Base-by-base conservation (phyloP, 2,113 vertebrate genomes). In the Pteruthius melanotis region DNA sequence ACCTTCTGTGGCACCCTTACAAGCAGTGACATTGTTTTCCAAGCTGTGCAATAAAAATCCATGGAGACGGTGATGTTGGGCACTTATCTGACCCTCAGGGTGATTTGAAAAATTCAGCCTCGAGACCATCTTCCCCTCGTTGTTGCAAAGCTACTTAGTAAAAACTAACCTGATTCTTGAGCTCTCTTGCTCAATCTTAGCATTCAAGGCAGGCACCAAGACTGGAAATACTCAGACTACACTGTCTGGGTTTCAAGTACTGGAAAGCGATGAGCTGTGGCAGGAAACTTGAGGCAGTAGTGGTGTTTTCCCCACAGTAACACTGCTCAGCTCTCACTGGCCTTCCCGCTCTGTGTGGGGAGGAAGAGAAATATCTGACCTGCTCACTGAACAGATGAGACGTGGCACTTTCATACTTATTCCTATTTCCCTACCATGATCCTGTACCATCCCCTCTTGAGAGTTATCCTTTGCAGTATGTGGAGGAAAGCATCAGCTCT, bases 311-410 rank as follows among this genome's bases (percentile, higher is more conserved):
- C 70, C 42, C 40, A 1, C 30, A 33, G 24, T 13, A 22, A 17
- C 13, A 11, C 12, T 0, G 1, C 20, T 3, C 40, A 26, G 33
- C 40, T 56, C 72, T 26, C 39, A 3, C 13, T 2, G 0, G 30
- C 27, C 52, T 19, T 33, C 52, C 22, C 37, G 20, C 42, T 14
- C 59, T 20, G 35, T 12, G 71, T 7, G 2, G 22, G 53, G 52
- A 86, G 22, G 31, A 53, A 37, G 31, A 80, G 53, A 54, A 79
- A 50, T 10, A 9, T 4, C 33, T 15, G 44, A 42, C 21, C 57
- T 31, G 12, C 61, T 31, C 11, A 1, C 61, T 9, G 28, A 7
- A 6, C 1, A 2, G 66, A 27, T 20, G 28, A 21, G 4, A 6
- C 28, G 52, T 5, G 9, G 35, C 60, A 37, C 24, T 70, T 47